These are phyloP conservation scores for Pomatostomus ruficeps DNA, from an alignment of 2,113 vertebrate genomes.

Conservation along the genomic window DNA sequence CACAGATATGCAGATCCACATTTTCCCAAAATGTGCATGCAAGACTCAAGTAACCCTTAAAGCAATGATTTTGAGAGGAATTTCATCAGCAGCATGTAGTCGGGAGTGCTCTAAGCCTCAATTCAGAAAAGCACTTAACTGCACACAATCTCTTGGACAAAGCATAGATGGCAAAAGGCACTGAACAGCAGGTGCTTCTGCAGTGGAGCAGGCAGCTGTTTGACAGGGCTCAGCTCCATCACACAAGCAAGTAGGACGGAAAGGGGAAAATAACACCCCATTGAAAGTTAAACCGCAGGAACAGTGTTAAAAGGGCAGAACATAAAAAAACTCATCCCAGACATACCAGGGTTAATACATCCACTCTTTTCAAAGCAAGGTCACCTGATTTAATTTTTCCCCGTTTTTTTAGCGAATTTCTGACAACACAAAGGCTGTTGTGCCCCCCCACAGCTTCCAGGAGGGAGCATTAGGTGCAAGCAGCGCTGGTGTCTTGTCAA, in stretches of 20 bases:
- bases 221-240: background rate
- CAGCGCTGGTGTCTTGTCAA: conserved; percentile 16
- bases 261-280: background rate
- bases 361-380: background rate
- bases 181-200: background rate
- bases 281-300: background rate
- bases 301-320: background rate
- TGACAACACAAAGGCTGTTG: background rate
- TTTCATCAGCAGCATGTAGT: background rate
- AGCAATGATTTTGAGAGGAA: background rate
- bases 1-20: background rate
- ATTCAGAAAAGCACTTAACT: background rate
- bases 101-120: background rate
- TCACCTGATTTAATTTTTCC: background rate
- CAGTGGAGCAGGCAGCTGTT: background rate
- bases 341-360: background rate
- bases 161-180: background rate
- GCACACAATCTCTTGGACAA: background rate
- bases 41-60: background rate
- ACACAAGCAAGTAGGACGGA: background rate
- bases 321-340: background rate
- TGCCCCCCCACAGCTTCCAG: accelerated
- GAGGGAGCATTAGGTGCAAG: conserved; percentile 42
- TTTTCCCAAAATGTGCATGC: background rate
- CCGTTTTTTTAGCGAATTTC: background rate